phyloP scores from a whole-genome alignment of 2,888 invertebrate species.

The Alentia gelatinosa region DNA sequence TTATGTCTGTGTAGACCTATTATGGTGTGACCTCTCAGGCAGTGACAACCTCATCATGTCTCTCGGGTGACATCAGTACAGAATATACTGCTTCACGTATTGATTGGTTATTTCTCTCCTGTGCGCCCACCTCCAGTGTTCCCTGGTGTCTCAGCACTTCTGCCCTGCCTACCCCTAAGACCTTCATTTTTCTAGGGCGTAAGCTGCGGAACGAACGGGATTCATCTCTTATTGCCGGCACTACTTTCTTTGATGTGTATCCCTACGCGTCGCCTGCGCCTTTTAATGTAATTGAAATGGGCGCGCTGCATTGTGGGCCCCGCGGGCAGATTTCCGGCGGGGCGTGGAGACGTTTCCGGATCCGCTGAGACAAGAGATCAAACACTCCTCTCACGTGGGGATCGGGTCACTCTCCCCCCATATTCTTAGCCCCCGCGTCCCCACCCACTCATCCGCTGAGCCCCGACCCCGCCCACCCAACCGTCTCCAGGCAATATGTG shows the following conservation, averaged over 20 bases:
- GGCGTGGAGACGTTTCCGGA: background rate
- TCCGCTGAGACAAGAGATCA: constrained; percentile 32
- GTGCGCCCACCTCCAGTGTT: background rate
- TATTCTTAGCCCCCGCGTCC: too few species aligned
- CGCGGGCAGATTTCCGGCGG: constrained; percentile 23
- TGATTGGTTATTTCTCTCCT: background rate
- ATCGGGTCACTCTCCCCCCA: too few species aligned
- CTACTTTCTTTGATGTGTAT: constrained; percentile 44
- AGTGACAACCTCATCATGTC: background rate
- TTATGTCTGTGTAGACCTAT: too few species aligned
- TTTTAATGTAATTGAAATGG: constrained; percentile 48
- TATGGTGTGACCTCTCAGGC: background rate
- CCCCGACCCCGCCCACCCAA: too few species aligned
- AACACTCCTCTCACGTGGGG: too few species aligned
- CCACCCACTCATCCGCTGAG: too few species aligned
- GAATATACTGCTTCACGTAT: background rate
- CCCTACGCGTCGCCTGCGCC: constrained; percentile 10
- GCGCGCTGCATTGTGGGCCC: background rate
- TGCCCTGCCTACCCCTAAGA: background rate
- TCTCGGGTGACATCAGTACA: too few species aligned
- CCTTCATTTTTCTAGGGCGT: background rate
- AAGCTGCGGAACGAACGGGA: background rate
- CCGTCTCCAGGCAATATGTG: too few species aligned
- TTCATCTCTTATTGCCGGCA: constrained; percentile 19
- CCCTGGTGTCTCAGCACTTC: background rate